Percentiles rank a stretch among this genome's conserved stretches.
These are phyloP conservation scores for Girardinichthys multiradiatus DNA, from an alignment of 2,113 vertebrate genomes.

Conservation along the genomic window DNA sequence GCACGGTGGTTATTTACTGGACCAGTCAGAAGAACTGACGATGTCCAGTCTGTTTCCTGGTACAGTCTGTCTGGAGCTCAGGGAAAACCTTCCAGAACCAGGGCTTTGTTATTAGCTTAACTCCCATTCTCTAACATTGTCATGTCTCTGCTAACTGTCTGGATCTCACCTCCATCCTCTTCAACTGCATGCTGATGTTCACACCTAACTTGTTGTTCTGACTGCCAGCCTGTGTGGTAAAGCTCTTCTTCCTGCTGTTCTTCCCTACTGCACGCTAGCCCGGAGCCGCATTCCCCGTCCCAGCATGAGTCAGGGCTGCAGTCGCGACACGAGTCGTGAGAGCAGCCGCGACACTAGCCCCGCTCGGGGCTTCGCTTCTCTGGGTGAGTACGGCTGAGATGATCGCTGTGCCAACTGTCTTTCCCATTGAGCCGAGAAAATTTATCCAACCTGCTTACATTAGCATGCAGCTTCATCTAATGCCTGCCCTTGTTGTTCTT, in stretches of 20 bases:
- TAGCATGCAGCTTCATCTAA: no score
- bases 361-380: conserved; percentile 94
- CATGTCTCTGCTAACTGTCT: neutral
- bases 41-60: no score
- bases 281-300: conserved; percentile 99
- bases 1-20: no score
- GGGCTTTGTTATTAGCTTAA: no score
- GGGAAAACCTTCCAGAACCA: no score
- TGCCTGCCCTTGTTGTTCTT: neutral
- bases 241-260: conserved; percentile 95
- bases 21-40: no score
- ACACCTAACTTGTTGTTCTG: conserved; percentile 80
- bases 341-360: conserved; percentile 99
- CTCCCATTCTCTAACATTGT: neutral
- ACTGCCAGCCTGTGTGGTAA: conserved; percentile 91
- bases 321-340: conserved; percentile 99
- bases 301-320: conserved; percentile 99
- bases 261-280: conserved; percentile 97
- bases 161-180: conserved; percentile 43
- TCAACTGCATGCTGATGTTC: no score
- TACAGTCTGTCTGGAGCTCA: no score
- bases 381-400: conserved; percentile 90
- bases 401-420: no score
- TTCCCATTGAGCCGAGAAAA: no score
- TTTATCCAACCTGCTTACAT: no score